Base-by-base conservation (phyloP, 64 coral and sea anemone species). In the Montipora efflorescens region DNA sequence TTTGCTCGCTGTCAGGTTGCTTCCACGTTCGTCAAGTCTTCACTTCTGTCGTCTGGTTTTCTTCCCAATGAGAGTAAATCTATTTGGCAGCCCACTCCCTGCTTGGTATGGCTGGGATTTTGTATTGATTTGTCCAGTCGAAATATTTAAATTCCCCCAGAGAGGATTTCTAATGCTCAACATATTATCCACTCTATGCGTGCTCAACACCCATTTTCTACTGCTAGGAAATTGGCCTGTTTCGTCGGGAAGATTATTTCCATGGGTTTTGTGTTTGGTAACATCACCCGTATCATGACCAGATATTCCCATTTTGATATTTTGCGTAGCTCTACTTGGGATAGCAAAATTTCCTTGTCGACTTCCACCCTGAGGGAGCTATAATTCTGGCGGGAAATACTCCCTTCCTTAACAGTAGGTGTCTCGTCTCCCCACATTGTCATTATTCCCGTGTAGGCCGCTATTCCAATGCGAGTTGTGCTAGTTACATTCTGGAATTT, bases 331-430 rank as follows among this genome's bases (percentile, higher is more conserved):
- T 4, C 79, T 59, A 61, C 51, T 9, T 61, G n/a, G 79, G 79
- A 81, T 28, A 25, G 9, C 51, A 36, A 23, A 59, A 81, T 23
- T 81, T 81, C 79, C 52, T 55, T 81, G 23, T 81, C 55, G 79
- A 8, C 2, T 62, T 81, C 77, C 0, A 79, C 77, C 7, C 48
- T 55, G 15, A 61, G 10, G 0, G 52, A 81, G 3, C 5, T 81
- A 81, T 36, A 9, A 8, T 81, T 81, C 25, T 59, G 52, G 79
- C 23, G 25, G 2, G 12, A 61, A 10, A 81, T 36, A 51, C 14
- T 28, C 19, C 18, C 11, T 25, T 28, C n/a, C 23, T 59, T 28
- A 25, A 81, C 22, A 81, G 79, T 59, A 61, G 28, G 28, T 28
- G 28, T 5, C 51, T 81, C 16, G 23, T 81, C 5, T 62, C 79